These are phyloP conservation scores for Sebastes steindachneri DNA, from an alignment of 2,797 vertebrate genomes.

Conservation along the genomic window DNA sequence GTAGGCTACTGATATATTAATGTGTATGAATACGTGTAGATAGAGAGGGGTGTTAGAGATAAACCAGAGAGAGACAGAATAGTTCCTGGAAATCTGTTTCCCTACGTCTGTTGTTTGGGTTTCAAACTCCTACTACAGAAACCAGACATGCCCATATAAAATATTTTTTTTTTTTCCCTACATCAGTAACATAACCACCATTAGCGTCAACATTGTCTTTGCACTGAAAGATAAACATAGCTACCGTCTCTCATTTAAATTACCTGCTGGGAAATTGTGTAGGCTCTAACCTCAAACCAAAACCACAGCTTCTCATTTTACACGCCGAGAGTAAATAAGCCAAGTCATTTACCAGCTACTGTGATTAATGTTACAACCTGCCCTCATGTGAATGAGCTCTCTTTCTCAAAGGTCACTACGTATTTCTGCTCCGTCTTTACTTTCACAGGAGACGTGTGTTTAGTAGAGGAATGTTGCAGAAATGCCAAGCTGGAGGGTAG, in stretches of 20 bases:
- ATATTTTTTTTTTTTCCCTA: background rate
- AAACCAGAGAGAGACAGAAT: background rate
- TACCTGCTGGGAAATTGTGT: conserved; percentile 74
- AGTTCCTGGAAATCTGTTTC: conserved; percentile 35
- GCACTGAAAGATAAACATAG: conserved; percentile 56
- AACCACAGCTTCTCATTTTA: conserved; percentile 63
- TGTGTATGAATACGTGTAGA: background rate
- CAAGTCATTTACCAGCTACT: conserved; percentile 68
- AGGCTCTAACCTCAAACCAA: conserved; percentile 67
- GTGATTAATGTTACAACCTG: conserved; percentile 55
- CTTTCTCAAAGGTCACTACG: conserved; percentile 32
- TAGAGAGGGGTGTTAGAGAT: background rate
- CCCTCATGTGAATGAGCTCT: conserved; percentile 33
- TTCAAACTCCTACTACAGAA: background rate
- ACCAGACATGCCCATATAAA: background rate
- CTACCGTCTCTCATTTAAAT: conserved; percentile 65
- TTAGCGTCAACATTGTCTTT: background rate
- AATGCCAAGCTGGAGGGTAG: background rate
- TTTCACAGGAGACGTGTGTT: background rate
- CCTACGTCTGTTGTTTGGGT: background rate
- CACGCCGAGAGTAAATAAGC: conserved; percentile 55
- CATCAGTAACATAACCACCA: conserved; percentile 10
- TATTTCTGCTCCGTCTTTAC: background rate
- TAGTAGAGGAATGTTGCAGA: background rate
- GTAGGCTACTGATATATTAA: background rate